phyloP scores from a whole-genome alignment of 2,113 vertebrate species.

The Dicaeum eximium region DNA sequence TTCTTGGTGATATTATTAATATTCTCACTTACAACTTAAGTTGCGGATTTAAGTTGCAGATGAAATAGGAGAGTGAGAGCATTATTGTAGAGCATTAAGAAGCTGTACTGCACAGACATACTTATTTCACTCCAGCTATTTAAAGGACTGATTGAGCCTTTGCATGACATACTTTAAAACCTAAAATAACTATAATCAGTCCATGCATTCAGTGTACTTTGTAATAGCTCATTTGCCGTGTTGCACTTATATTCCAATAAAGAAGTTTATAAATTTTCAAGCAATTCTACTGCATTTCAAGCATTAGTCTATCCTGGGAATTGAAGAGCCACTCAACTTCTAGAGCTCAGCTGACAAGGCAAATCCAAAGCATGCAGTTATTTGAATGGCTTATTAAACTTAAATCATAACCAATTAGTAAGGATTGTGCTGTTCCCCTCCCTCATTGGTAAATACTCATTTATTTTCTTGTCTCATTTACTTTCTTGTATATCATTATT shows the following conservation, averaged over 20 bases:
- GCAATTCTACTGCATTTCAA: neutral
- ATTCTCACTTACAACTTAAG: neutral
- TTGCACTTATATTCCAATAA: neutral
- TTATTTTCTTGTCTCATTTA: conserved; percentile 55
- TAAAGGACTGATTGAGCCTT: neutral
- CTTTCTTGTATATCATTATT: neutral
- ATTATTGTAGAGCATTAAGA: neutral
- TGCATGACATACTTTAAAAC: neutral
- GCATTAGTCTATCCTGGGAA: neutral
- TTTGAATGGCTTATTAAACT: conserved; percentile 42
- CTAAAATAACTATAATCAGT: neutral
- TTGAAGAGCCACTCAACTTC: neutral
- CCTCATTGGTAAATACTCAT: conserved; percentile 36
- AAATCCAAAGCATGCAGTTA: neutral
- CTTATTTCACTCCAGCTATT: neutral
- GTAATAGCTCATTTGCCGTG: neutral
- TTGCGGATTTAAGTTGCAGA: neutral
- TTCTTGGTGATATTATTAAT: neutral
- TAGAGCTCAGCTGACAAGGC: neutral
- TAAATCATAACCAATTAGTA: conserved; percentile 43
- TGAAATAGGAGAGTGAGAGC: neutral
- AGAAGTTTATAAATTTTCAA: neutral
- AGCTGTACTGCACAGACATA: neutral
- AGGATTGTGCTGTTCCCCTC: neutral
- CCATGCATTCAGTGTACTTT: neutral